A percentile compares a stretch with the other conserved stretches of the same genome.
These are phyloP conservation scores for Thunnus thynnus DNA, from an alignment of 2,113 vertebrate genomes.

Conservation along the genomic window DNA sequence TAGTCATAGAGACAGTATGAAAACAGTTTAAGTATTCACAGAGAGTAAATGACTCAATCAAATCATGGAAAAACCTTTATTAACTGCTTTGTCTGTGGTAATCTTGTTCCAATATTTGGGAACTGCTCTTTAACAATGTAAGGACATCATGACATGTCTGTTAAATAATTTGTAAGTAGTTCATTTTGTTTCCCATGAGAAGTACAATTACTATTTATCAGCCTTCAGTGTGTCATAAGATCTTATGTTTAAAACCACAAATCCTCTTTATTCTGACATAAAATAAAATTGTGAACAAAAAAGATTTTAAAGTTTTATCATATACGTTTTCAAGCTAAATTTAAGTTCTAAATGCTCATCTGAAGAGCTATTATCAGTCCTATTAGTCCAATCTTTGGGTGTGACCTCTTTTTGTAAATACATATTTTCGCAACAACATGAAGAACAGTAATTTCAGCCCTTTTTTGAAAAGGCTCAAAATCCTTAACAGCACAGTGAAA, in stretches of 20 bases:
- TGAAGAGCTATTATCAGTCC: neutral
- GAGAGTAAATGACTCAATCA: slow-evolving; percentile 5
- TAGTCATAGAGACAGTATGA: neutral
- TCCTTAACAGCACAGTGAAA: neutral
- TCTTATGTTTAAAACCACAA: no score
- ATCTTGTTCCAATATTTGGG: neutral
- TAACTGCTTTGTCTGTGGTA: neutral
- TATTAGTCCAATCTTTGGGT: neutral
- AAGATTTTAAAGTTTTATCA: neutral
- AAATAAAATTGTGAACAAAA: neutral
- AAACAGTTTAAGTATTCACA: neutral
- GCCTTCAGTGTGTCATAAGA: neutral
- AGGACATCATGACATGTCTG: neutral
- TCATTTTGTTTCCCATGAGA: no score
- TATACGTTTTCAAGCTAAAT: no score
- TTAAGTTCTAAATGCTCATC: no score
- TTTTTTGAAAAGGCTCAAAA: neutral
- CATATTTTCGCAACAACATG: neutral
- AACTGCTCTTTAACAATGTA: neutral
- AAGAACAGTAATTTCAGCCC: neutral
- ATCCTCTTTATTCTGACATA: no score
- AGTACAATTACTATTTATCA: no score
- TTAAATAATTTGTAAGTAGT: no score
- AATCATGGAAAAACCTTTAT: neutral
- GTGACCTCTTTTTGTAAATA: no score